Base-by-base conservation (phyloP, 2,888 invertebrate genomes). In the Orchestes rusci region DNA sequence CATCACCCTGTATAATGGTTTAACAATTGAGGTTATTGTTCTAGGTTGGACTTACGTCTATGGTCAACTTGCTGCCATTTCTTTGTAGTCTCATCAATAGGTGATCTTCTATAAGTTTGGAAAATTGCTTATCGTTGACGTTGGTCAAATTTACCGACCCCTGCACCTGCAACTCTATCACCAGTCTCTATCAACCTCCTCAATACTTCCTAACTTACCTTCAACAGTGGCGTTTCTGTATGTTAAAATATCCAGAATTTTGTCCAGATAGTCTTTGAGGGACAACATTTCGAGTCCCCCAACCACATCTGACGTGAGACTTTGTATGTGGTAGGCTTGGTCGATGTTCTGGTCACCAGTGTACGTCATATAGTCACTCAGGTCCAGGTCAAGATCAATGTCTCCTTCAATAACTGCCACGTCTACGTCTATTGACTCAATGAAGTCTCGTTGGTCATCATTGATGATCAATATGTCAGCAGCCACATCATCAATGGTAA, bases 191-290 rank as follows among this genome's bases (percentile, higher is more conserved):
- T n/a, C 2, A 12, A n/a, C 10, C 27, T 27, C 12, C 12, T 27
- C 27, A n/a, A 10, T n/a, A 12, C 10, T n/a, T 27, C 2, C 12
- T 2, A 32, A 40, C 51, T 59, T 52, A 67, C 67, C 58, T 52
- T 62, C 56, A n/a, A 74, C 64, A 36, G 60, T 56, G 4, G 73
- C 55, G 39, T 68, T 62, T 2, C 72, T 71, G 16, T 60, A 54
- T 4, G 64, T 53, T 18, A 75, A 60, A 50, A 56, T 64, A 52
- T 53, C 58, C 42, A 20, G 62, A 55, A 61, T 62, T 38, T 51
- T 66, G 50, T 58, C 62, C 52, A 45, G 27, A 32, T 58, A 54
- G 2, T 52, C 35, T 4, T 54, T 32, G 17, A 54, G 39, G 42
- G 57, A 50, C 59, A 58, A 59, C 3, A 49, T 18, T 13, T 64